Conservation (phyloP, 92 coral and sea anemone genomes). For the Parazoanthus atlanticus region DNA sequence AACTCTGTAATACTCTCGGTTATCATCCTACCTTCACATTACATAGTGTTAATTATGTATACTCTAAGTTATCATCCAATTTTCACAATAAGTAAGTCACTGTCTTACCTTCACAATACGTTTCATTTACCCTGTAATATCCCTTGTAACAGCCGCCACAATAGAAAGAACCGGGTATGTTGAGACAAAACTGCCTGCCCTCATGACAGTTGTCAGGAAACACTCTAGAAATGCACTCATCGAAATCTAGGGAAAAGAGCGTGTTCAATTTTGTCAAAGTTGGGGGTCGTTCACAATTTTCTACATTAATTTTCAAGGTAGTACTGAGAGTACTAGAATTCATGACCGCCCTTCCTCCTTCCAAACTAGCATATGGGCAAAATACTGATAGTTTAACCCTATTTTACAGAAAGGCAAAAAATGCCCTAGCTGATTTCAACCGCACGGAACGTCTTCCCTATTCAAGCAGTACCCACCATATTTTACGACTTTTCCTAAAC, state of each 20-base stretch:
- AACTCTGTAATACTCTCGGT: not conserved
- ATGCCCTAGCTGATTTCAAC: no score
- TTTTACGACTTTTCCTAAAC: no score
- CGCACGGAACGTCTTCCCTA: no score
- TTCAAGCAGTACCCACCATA: no score
- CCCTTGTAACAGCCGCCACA: not conserved
- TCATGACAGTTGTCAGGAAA: not conserved
- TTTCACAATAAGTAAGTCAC: not conserved
- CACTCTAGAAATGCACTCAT: not conserved
- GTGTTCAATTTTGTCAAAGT: not conserved
- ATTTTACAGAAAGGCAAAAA: no score
- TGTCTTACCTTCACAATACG: constrained; percentile 10
- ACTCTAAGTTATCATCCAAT: not conserved
- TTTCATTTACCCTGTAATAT: not conserved
- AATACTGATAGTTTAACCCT: no score
- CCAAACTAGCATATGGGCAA: no score
- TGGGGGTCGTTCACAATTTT: not conserved
- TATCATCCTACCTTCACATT: not conserved
- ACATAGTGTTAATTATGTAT: not conserved
- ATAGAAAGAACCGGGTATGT: not conserved
- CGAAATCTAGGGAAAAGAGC: not conserved
- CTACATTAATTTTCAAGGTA: not conserved
- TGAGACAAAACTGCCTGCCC: not conserved
- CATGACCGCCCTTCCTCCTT: no score
- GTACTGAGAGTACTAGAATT: no score